Evolutionary conservation across 2,113 vertebrate genomes (phyloP).

Genomic region (Seriola quinqueradiata): DNA sequence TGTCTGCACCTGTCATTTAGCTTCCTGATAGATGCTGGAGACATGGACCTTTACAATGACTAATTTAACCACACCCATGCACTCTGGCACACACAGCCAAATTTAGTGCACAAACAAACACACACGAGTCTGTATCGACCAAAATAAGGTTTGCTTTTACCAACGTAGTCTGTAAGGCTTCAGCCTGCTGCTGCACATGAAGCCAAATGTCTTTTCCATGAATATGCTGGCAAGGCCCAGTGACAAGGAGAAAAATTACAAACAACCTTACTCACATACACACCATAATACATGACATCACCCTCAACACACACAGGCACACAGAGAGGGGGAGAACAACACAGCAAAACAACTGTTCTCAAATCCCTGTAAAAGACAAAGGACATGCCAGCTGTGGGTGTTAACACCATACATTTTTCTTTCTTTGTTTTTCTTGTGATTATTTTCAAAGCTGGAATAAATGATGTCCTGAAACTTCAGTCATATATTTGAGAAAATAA

Average conservation of each 20-base stretch:
- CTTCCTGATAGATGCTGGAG: slow-evolving; percentile 44
- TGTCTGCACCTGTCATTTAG: slow-evolving; percentile 66
- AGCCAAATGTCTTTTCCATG: slow-evolving; percentile 64
- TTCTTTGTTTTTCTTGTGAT: neutral
- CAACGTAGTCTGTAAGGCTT: slow-evolving; percentile 38
- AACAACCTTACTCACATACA: slow-evolving; percentile 53
- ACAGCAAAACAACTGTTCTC: slow-evolving; percentile 28
- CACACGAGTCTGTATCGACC: neutral
- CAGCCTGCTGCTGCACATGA: slow-evolving; percentile 29
- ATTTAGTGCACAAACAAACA: slow-evolving; percentile 32
- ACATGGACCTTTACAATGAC: slow-evolving; percentile 33
- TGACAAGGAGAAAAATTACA: slow-evolving; percentile 69
- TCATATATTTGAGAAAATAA: neutral
- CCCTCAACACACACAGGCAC: slow-evolving; percentile 24
- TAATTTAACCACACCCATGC: neutral
- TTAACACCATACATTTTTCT: neutral
- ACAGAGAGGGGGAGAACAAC: slow-evolving; percentile 14
- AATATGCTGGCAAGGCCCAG: slow-evolving; percentile 34
- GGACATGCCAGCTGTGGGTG: neutral
- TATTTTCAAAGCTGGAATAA: neutral
- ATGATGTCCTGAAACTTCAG: neutral
- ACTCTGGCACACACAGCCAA: slow-evolving; percentile 6
- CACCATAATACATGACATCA: slow-evolving; percentile 61
- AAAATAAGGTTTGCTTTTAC: slow-evolving; percentile 26
- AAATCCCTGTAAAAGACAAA: slow-evolving; percentile 21